phyloP scores from a whole-genome alignment of 30 jellyfish, hydroid and myxozoan species.

The Calvadosia cruxmelitensis region DNA sequence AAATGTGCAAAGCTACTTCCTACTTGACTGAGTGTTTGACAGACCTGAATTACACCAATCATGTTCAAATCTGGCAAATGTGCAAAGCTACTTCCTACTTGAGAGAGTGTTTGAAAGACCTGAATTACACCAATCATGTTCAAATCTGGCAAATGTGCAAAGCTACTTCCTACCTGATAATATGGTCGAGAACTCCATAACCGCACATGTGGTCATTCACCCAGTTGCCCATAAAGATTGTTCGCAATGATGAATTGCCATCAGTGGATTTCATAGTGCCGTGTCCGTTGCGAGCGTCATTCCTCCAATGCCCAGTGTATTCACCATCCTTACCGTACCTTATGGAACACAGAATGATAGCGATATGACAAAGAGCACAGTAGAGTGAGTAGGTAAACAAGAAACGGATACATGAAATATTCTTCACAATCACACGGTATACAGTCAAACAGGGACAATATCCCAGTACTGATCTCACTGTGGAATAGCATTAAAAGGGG shows the following conservation, averaged over 20 bases:
- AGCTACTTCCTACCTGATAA: slow-evolving; percentile 41
- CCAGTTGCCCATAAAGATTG: slow-evolving; percentile 85
- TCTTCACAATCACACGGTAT: too few relatives aligned
- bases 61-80: background rate
- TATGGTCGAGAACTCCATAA: slow-evolving; percentile 80
- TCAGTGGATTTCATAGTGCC: slow-evolving; percentile 47
- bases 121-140: background rate
- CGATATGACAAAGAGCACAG: too few relatives aligned
- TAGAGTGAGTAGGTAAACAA: too few relatives aligned
- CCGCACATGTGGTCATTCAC: slow-evolving; percentile 74
- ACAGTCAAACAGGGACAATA: too few relatives aligned
- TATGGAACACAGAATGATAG: too few relatives aligned
- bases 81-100: background rate
- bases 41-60: background rate
- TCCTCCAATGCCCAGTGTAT: slow-evolving; percentile 58
- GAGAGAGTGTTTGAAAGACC: background rate
- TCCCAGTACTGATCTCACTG: too few relatives aligned
- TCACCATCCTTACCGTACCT: slow-evolving; percentile 51
- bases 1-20: background rate
- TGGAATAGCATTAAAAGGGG: too few relatives aligned
- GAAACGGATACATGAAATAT: too few relatives aligned
- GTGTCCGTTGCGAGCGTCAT: slow-evolving; percentile 68
- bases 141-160: background rate
- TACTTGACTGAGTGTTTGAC: background rate
- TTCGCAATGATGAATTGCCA: slow-evolving; percentile 27